Conservation (phyloP, 2,113 vertebrate genomes). For the Sinocyclocheilus maitianheensis region DNA sequence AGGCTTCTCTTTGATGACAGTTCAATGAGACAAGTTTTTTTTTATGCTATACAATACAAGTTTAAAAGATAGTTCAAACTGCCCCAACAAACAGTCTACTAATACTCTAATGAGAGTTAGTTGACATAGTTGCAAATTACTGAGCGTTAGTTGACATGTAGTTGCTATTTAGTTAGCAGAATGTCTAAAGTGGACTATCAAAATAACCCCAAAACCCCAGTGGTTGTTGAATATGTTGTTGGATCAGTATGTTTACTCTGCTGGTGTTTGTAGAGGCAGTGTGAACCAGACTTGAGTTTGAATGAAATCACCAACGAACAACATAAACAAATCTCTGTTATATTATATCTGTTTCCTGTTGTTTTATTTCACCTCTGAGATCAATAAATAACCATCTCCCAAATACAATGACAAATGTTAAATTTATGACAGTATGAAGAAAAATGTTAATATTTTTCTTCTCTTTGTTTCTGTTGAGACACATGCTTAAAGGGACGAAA, state of each 20-base stretch:
- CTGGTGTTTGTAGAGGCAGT: not conserved
- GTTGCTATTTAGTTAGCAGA: too few relatives aligned
- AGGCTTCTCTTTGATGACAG: not conserved
- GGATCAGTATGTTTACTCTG: not conserved
- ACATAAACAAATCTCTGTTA: constrained; percentile 11
- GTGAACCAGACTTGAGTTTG: not conserved
- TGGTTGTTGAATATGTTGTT: not conserved
- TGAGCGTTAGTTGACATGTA: too few relatives aligned
- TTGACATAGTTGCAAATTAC: too few relatives aligned
- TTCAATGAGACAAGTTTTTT: not conserved
- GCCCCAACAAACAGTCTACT: too few relatives aligned
- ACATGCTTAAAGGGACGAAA: constrained; percentile 15
- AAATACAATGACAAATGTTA: constrained; percentile 60
- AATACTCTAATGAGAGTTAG: too few relatives aligned
- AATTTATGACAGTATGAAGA: constrained; percentile 66
- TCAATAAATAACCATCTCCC: constrained; percentile 59
- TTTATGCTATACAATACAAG: too few relatives aligned
- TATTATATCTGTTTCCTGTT: constrained; percentile 27
- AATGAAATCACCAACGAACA: constrained; percentile 25
- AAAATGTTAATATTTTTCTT: constrained; percentile 58
- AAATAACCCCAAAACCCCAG: not conserved
- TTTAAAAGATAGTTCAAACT: too few relatives aligned
- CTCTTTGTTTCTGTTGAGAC: constrained; percentile 2
- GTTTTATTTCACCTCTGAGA: constrained; percentile 56
- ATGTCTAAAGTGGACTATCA: too few relatives aligned